A percentile compares a stretch with the other conserved stretches of the same genome.
phyloP scores from a whole-genome alignment of 2,113 vertebrate species.

The Electrona antarctica region DNA sequence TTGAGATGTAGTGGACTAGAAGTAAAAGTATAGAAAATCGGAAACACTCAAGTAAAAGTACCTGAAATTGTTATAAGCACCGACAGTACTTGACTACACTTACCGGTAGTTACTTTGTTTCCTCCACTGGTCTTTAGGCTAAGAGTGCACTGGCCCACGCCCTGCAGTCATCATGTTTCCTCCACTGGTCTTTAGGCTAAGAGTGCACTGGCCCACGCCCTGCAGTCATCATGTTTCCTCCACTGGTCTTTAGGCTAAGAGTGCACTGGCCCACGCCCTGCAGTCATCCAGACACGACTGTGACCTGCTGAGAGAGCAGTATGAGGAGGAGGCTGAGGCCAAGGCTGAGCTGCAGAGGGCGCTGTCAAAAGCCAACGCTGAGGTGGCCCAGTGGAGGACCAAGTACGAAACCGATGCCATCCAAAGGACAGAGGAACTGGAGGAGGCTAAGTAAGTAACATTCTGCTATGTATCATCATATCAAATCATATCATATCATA shows the following conservation, averaged over 20 bases:
- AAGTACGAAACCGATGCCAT: constrained; percentile 95
- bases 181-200: constrained; percentile 79
- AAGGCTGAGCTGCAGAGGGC: constrained; percentile 88
- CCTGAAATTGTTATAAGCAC: too few species aligned
- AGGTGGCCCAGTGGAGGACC: constrained; percentile 94
- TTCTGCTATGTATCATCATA: too few species aligned
- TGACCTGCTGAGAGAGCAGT: constrained; percentile 92
- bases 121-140: not conserved
- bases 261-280: constrained; percentile 85
- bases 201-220: constrained; percentile 85
- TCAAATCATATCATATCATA: too few species aligned
- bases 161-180: not conserved
- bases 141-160: too few species aligned
- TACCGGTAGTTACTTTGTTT: not conserved
- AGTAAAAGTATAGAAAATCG: too few species aligned
- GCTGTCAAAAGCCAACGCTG: constrained; percentile 89
- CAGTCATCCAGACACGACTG: constrained; percentile 90
- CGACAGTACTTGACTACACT: too few species aligned
- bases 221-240: constrained; percentile 81
- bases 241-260: constrained; percentile 82
- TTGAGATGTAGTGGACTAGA: not conserved
- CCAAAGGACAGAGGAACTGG: constrained; percentile 92
- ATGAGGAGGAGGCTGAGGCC: constrained; percentile 90
- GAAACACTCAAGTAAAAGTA: too few species aligned
- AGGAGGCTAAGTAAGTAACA: constrained; percentile 90